phyloP scores from a whole-genome alignment of 2,113 vertebrate species.

The Chaetura pelagica region DNA sequence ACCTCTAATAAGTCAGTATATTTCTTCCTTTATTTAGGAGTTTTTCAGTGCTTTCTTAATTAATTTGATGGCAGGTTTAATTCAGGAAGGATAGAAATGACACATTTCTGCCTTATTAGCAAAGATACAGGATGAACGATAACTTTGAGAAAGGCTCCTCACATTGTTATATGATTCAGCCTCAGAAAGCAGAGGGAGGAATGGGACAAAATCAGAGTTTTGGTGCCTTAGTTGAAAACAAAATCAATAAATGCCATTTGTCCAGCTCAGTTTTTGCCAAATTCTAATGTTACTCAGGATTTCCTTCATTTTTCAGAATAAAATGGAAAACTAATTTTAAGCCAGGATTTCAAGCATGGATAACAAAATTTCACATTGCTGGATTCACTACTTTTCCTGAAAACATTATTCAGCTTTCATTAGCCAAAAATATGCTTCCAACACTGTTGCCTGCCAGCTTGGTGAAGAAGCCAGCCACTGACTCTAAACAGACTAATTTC shows the following conservation, averaged over 20 bases:
- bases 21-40: neutral
- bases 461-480: neutral
- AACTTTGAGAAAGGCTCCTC: neutral
- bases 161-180: neutral
- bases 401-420: conserved; percentile 1
- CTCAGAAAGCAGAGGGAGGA: neutral
- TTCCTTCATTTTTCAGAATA: neutral
- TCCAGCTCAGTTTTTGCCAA: neutral
- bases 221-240: neutral
- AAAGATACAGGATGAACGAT: neutral
- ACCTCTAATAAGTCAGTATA: neutral
- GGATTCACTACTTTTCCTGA: neutral
- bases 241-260: neutral
- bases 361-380: neutral
- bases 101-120: neutral
- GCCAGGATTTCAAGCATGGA: neutral
- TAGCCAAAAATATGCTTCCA: neutral
- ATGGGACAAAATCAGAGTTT: neutral
- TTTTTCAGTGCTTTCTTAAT: neutral
- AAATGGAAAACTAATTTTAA: neutral
- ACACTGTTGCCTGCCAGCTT: neutral
- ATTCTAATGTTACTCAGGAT: neutral
- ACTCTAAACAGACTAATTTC: neutral
- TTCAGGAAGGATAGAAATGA: neutral
- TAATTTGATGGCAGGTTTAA: neutral